Percentiles rank a stretch among this genome's conserved stretches.
Conservation (phyloP, 2,113 vertebrate species). For the Caranx ignobilis region DNA sequence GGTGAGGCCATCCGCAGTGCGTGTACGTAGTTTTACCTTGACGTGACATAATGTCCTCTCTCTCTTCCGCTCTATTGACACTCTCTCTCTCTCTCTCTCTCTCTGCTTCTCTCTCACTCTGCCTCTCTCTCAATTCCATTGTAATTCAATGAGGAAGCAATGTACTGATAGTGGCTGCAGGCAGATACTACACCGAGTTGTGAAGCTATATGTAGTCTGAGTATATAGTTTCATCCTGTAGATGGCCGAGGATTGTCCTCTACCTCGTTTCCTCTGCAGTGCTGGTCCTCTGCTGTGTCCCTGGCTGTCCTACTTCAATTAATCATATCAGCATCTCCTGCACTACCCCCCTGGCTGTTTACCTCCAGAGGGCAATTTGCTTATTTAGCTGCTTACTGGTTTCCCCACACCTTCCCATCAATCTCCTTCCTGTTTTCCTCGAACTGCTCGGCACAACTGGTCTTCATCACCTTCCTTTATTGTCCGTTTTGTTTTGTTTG, state of each 20-base stretch:
- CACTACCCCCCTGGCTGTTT: slow-evolving; percentile 66
- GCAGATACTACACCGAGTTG: slow-evolving; percentile 58
- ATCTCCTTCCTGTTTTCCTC: slow-evolving; percentile 46
- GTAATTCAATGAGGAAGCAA: slow-evolving; percentile 74
- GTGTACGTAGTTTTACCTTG: slow-evolving; percentile 75
- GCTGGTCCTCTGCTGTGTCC: slow-evolving; percentile 72
- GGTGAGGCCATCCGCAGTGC: slow-evolving; percentile 77
- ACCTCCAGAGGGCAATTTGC: slow-evolving; percentile 78
- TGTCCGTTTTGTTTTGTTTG: slow-evolving; percentile 12
- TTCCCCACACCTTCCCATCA: slow-evolving; percentile 52
- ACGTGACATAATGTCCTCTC: slow-evolving; percentile 74
- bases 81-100: slow-evolving; percentile 14
- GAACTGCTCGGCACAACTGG: neutral
- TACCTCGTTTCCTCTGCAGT: slow-evolving; percentile 70
- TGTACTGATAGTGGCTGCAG: slow-evolving; percentile 62
- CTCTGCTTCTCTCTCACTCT: neutral
- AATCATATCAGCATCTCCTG: slow-evolving; percentile 79
- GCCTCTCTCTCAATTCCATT: slow-evolving; percentile 60
- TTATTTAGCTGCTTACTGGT: slow-evolving; percentile 73
- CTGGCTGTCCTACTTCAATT: slow-evolving; percentile 82
- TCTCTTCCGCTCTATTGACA: slow-evolving; percentile 46
- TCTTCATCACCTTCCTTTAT: neutral
- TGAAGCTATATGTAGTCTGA: slow-evolving; percentile 54
- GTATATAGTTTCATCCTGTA: slow-evolving; percentile 65
- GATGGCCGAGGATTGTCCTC: slow-evolving; percentile 73